Evolutionary conservation across 2,888 invertebrate genomes (phyloP).

Genomic region (Bibio marci): DNA sequence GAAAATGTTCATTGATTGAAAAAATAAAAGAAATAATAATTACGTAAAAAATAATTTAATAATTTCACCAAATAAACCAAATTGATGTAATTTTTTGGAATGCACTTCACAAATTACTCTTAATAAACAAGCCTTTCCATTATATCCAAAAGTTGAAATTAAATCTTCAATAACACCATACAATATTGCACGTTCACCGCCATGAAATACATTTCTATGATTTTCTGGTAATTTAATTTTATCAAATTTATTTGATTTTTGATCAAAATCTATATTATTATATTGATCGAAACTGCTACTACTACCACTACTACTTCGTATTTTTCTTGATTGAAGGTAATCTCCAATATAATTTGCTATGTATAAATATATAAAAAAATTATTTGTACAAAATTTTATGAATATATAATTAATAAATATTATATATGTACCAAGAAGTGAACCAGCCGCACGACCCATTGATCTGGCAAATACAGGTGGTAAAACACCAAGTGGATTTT

Average conservation of each 20-base stretch:
- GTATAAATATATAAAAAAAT: conserved; percentile 14
- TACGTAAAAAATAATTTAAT: conserved; percentile 70
- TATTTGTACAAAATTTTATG: conserved; percentile 32
- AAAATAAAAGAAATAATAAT: conserved; percentile 12
- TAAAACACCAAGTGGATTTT: conserved; percentile 67
- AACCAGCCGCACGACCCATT: conserved; percentile 55
- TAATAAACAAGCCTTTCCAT: conserved; percentile 65
- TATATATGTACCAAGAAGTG: conserved; percentile 36
- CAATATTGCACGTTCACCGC: conserved; percentile 65
- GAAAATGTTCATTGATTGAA: conserved; percentile 2
- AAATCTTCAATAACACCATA: conserved; percentile 66
- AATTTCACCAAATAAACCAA: conserved; percentile 68
- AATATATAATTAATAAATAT: conserved; percentile 45
- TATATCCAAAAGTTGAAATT: conserved; percentile 60
- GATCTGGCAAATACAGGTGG: conserved; percentile 61
- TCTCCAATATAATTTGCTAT: conserved; percentile 52
- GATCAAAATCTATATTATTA: conserved; percentile 20
- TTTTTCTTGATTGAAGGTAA: conserved; percentile 44
- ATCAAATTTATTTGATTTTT: too few species aligned
- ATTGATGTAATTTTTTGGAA: conserved; percentile 57
- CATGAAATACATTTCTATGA: conserved; percentile 45
- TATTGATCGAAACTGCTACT: conserved; percentile 24
- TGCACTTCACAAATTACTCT: conserved; percentile 77
- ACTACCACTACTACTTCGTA: conserved; percentile 30
- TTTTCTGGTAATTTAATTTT: conserved; percentile 22